A percentile compares a stretch with the other conserved stretches of the same genome.
Evolutionary conservation across 2,888 invertebrate species (phyloP).

Genomic region (Alcis repandata): DNA sequence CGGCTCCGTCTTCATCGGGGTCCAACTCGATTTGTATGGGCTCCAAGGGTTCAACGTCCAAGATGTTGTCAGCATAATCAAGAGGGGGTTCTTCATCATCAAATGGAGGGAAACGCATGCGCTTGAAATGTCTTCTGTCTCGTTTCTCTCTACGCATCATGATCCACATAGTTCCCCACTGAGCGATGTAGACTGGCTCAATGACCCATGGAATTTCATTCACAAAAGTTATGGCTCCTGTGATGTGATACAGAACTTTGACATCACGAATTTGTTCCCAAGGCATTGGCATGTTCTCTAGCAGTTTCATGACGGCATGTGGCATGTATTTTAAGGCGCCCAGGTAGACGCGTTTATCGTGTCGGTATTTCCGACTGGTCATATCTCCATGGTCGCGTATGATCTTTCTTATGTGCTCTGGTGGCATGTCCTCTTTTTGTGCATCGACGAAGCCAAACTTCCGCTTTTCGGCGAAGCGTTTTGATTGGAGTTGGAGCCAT

Average conservation of each 20-base stretch:
- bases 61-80: conserved; percentile 99
- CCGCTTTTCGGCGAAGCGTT: conserved; percentile 98
- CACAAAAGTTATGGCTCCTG: conserved; percentile 99
- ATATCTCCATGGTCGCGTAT: conserved; percentile 99
- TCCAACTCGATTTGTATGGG: conserved; percentile 99
- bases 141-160: conserved; percentile 99
- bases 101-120: conserved; percentile 99
- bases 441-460: conserved; percentile 99
- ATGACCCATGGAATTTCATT: conserved; percentile 99
- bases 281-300: conserved; percentile 99
- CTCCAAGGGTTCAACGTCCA: conserved; percentile 99
- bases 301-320: conserved; percentile 98
- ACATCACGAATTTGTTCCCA: conserved; percentile 99
- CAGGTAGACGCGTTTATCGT: conserved; percentile 99
- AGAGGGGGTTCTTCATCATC: conserved; percentile 99
- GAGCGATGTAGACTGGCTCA: conserved; percentile 99
- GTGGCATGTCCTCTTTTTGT: conserved; percentile 99
- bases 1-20: conserved; percentile 95
- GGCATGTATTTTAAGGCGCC: conserved; percentile 99
- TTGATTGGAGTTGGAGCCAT: conserved; percentile 99
- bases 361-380: conserved; percentile 99
- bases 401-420: conserved; percentile 99
- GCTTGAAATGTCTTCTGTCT: conserved; percentile 99
- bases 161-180: conserved; percentile 99
- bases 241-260: conserved; percentile 98